These are phyloP conservation scores for Drosophila paranaensis DNA, from an alignment of 2,888 invertebrate genomes.

Conservation along the genomic window DNA sequence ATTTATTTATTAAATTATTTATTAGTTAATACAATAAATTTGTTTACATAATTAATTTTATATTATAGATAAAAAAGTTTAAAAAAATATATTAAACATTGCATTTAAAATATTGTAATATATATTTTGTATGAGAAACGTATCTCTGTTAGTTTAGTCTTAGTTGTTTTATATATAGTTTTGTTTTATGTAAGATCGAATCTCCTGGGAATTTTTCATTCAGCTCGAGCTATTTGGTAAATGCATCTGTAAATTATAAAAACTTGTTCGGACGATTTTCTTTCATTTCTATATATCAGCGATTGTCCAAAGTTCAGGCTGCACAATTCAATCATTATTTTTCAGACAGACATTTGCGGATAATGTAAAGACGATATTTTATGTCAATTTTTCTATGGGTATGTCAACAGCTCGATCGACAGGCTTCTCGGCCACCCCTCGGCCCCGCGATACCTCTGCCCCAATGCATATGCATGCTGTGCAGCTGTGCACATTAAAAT, in stretches of 20 bases:
- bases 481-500: slow-evolving; percentile 79
- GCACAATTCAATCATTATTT: slow-evolving; percentile 54
- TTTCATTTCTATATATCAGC: slow-evolving; percentile 12
- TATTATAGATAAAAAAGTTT: too few species aligned
- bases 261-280: slow-evolving; percentile 25
- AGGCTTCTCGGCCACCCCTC: not conserved
- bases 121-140: too few species aligned
- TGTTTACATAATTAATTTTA: too few species aligned
- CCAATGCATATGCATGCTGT: slow-evolving; percentile 48
- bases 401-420: slow-evolving; percentile 64
- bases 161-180: too few species aligned
- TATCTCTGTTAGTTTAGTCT: too few species aligned
- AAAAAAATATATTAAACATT: too few species aligned
- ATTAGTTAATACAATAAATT: too few species aligned
- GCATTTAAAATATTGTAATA: too few species aligned
- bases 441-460: not conserved
- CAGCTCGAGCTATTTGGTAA: not conserved
- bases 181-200: too few species aligned
- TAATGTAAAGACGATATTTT: slow-evolving; percentile 65
- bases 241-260: not conserved
- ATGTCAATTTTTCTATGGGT: slow-evolving; percentile 64
- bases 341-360: slow-evolving; percentile 43
- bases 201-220: not conserved
- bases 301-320: slow-evolving; percentile 34
- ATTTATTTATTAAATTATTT: too few species aligned